Percentiles rank a stretch among this genome's conserved stretches.
Conservation (phyloP, 1,140 invertebrate species). For the Steinernema feltiae region DNA sequence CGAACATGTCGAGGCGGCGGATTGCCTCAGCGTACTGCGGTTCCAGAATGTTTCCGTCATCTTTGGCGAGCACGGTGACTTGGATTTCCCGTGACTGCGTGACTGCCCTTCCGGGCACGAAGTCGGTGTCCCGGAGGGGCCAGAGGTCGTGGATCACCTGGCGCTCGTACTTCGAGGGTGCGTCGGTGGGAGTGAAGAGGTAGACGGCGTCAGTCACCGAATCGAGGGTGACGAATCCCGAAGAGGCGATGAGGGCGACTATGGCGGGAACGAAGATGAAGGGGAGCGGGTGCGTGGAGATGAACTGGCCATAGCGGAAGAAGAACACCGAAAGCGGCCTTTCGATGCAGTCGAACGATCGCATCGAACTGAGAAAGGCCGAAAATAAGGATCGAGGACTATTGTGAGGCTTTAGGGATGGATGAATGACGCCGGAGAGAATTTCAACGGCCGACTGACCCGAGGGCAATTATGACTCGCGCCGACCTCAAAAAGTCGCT, state of each 20-base stretch:
- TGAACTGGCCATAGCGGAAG: conserved; percentile 47
- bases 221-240: conserved; percentile 46
- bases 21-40: conserved; percentile 51
- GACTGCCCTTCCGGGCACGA: conserved; percentile 54
- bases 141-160: conserved; percentile 54
- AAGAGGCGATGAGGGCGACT: conserved; percentile 35
- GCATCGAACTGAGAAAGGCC: background rate
- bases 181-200: conserved; percentile 49
- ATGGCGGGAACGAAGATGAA: conserved; percentile 53
- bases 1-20: conserved; percentile 44
- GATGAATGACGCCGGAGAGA: background rate
- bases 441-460: conserved; percentile 4
- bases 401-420: background rate
- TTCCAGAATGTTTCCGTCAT: conserved; percentile 52
- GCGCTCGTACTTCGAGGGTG: conserved; percentile 44
- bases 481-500: conserved; percentile 6
- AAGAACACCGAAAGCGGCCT: conserved; percentile 48
- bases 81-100: conserved; percentile 53
- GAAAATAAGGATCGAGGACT: background rate
- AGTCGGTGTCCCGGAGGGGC: conserved; percentile 49
- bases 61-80: conserved; percentile 48
- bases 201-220: conserved; percentile 53
- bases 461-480: background rate
- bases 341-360: conserved; percentile 50
- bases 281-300: conserved; percentile 45